Evolutionary conservation across 53 echinoderm and acorn worm genomes (phyloP), one percentile per base, ranked within the genome.

Genomic region (Zoroaster sp.): DNA sequence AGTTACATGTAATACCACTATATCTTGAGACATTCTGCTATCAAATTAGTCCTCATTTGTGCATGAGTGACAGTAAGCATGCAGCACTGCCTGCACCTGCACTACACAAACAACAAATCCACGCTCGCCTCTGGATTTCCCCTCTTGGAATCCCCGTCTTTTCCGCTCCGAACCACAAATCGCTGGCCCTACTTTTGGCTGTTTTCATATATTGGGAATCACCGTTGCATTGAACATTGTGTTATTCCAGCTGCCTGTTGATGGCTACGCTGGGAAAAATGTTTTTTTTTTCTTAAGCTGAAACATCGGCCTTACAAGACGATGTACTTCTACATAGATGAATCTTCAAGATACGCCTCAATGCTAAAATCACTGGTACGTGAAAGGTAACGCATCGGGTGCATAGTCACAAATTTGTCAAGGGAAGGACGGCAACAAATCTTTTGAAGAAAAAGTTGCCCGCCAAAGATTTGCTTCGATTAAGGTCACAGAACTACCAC

Each of bases 221-320:
- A 51, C 49, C 76, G 51, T 76, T 6, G 76, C 76, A 76, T 76
- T 76, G 76, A 76, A 15, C 42, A 35, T 33, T 14, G 2, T 76
- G 76, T 76, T 76, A 47, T 51, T 76, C 47, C 76, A 76, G 76
- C 76, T 51, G 76, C 76, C 46, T 69, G 76, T 47, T 34, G 51
- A 76, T 76, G 76, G 46, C 52, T 30, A 33, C n/a, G 43, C 33
- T 76, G 76, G 42, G 14, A 3, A 31, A 51, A 17, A 47, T 17
- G 51, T 51, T 33, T 69, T 36, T 2, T 69, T 3, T 10, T 65
- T 43, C 40, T 44, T 20, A 28, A 23, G 23, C 30, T 74, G 28
- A 59, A 59, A 59, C 8, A 59, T 23, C 28, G 63, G 18, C 17
- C 71, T 17, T 13, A 6, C 32, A 71, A 71, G 35, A 31, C 32